Percentiles rank a stretch among this genome's conserved stretches.
These are phyloP conservation scores for Nemurella pictetii DNA, from an alignment of 2,888 invertebrate genomes.

Conservation along the genomic window DNA sequence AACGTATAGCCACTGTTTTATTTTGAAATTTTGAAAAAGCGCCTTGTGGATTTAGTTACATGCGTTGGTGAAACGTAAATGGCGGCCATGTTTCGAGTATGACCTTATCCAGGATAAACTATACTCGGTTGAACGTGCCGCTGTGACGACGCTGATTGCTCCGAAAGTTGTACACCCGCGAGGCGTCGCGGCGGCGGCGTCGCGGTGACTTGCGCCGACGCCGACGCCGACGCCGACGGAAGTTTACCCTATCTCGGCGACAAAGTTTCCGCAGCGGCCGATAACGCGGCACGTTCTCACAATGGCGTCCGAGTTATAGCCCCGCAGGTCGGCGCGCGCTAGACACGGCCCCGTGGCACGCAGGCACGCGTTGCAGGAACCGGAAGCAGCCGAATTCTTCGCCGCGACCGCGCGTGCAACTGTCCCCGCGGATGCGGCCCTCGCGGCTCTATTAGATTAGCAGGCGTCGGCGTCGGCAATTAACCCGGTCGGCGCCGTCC, in stretches of 20 bases:
- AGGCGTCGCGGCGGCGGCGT: neutral
- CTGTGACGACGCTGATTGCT: too few species aligned
- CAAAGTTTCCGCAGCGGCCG: neutral
- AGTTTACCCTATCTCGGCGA: neutral
- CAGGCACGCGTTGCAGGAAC: too few species aligned
- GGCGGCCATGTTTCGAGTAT: too few species aligned
- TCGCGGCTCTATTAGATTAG: slow-evolving; percentile 7
- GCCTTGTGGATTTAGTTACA: too few species aligned
- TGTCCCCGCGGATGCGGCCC: neutral
- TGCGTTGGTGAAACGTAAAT: too few species aligned
- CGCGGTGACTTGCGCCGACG: neutral
- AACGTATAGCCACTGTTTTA: too few species aligned
- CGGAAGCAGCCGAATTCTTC: too few species aligned
- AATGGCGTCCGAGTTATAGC: neutral
- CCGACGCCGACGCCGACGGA: neutral
- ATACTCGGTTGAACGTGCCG: too few species aligned
- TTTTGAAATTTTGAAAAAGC: too few species aligned
- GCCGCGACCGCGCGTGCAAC: neutral
- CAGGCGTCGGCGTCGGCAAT: neutral
- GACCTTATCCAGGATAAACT: too few species aligned
- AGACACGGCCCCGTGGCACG: neutral
- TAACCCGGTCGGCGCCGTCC: neutral
- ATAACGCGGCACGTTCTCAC: neutral
- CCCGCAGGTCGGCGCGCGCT: neutral
- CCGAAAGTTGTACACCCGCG: neutral